Base-by-base conservation (phyloP, 2,113 vertebrate species). In the Pachypanchax playfairii region DNA sequence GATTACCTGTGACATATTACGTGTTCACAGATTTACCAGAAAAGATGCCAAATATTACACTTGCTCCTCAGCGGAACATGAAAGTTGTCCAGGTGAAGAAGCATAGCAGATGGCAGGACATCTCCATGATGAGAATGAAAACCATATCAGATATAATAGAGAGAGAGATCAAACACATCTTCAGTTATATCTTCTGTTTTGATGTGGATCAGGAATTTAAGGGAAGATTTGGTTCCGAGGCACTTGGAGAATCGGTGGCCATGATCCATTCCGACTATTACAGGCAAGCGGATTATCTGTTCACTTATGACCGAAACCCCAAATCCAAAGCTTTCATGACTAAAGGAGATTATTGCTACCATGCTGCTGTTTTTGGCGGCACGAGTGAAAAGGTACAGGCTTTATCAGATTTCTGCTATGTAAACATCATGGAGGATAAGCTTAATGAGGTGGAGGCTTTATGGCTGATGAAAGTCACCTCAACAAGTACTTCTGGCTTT, bases 381-480 rank as follows among this genome's bases (percentile, higher is more conserved):
- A 59, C 62, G 1, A 88, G 84, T 73, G 12, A 65, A n/a, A 66
- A 52, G 0, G 88, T 93, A 50, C 72, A 77, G 46, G 6, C 20
- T 18, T 35, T 92, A 38, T 81, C 85, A 0, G 81, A 80, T 0
- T 53, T 60, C 42, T 93, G 92, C 57, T 76, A 75, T 22, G 26
- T 2, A 11, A 65, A 14, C 26, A 86, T 86, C 70, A 50, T 51
- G 70, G 52, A 29, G 76, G 92, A 93, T 82, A 89, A 85, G 24
- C 1, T 14, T 20, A 86, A 82, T 1, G 28, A 76, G 2, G 52
- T 93, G 20, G 91, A 93, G 77, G 93, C 91, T 2, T 61, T 67
- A 21, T 93, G 93, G 92, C 92, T 0, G 91, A 93, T 13, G 91
- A 94, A 70, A 93, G 93, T 67, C 92, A 94, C 57, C 88, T 93